Evolutionary conservation across 1,140 invertebrate genomes (phyloP), one percentile per base, ranked within the genome.

Genomic region (Antheraea pernyi): DNA sequence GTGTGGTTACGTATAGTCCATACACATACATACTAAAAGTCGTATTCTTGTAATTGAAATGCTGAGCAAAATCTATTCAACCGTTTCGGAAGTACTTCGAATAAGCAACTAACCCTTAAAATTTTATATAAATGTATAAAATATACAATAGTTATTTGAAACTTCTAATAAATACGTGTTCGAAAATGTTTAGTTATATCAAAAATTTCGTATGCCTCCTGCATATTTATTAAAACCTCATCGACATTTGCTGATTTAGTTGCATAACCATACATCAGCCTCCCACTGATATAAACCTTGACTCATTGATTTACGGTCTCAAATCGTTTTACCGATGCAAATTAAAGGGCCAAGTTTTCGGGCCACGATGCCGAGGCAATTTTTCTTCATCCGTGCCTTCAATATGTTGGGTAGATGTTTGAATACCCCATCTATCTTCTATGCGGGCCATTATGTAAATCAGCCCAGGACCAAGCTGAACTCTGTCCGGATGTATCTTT

Each of bases 361-460:
- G 72, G 74, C 69, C 72, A 74, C 76, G 75, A 79, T 76, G 79
- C 75, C 71, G 67, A 76, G 78, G 78, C 79, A 80, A 86, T 89
- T 89, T 89, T 82, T 89, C 84, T 82, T 75, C 73, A 87, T 78
- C 82, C 76, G 73, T 80, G 73, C 79, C 76, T 77, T 75, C 83
- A 88, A 88, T 89, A 89, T 89, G 84, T 86, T 86, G 72, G 69
- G 74, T 73, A 69, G 73, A 72, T 70, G 74, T 74, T 78, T 73
- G 75, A 81, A 83, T 73, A 69, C 71, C 71, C 77, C 76, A 85
- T 89, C 71, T 82, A 84, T 84, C 83, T 89, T 83, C 67, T 75
- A 76, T 80, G 68, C 74, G 68, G 72, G 67, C 82, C 74, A 85
- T 88, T 87, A 86, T 87, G 83, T 70, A 83, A 85, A 85, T 82